Evolutionary conservation across 2,888 invertebrate genomes (phyloP), one percentile per base, ranked within the genome.

Genomic region (Chouioia cunea): DNA sequence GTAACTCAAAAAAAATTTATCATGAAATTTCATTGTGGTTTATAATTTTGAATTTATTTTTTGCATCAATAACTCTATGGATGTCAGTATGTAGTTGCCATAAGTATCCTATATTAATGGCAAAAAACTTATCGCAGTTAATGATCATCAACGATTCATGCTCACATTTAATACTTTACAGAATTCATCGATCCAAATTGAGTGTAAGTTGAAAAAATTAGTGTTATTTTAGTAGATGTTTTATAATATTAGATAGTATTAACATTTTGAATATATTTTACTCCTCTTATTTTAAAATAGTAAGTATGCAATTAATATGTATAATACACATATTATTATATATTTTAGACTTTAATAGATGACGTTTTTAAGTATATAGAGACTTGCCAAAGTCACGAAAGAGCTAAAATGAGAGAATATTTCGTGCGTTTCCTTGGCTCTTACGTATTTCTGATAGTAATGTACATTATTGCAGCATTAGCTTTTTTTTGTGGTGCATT

Each of bases 91-190:
- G 44, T 22, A 54, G 44, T 46, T 46, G 2, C 16, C 43, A 54
- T 4, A 56, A 20, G 10, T 27, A 65, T 64, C 63, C 64, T n/a
- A 44, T 68, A 6, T 14, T 64, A 48, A 48, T 63, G 23, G 46
- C 54, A 2, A 67, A 54, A 54, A 54, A 43, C 27, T 56, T 72
- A 44, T 58, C 68, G 2, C 36, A 23, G 12, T 15, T 65, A 15
- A 65, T 68, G 64, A 72, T 72, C 14, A 12, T 44, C 22, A 60
- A 6, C 6, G 72, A 72, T 53, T 62, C 68, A 2, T n/a, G 52
- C 12, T 44, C 63, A 43, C 63, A 68, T 56, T 54, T 72, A 14
- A 15, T 68, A 27, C 36, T 67, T 8, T 68, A 59, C 23, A 53
- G 60, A 60, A 54, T 64, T 10, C 8, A 68, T 16, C 54, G 68